These are phyloP conservation scores for Narcine bancroftii DNA, from an alignment of 2,113 vertebrate species.

Conservation along the genomic window DNA sequence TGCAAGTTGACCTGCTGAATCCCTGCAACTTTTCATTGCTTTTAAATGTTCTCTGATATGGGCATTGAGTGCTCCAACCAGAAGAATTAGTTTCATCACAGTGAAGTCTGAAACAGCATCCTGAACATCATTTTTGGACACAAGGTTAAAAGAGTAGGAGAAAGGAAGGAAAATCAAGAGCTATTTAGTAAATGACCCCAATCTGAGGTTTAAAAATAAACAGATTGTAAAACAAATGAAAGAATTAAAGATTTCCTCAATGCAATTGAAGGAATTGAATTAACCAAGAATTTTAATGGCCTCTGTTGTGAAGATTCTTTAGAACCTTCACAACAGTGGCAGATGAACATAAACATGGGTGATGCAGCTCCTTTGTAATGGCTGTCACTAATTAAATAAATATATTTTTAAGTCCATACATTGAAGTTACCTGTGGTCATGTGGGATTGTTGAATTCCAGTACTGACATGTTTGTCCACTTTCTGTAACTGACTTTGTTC, in stretches of 20 bases:
- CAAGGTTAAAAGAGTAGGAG: neutral
- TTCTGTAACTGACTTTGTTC: conserved; percentile 74
- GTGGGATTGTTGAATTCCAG: conserved; percentile 88
- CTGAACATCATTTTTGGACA: neutral
- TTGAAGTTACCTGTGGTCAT: conserved; percentile 86
- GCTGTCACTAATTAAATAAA: neutral
- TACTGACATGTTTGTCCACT: conserved; percentile 81
- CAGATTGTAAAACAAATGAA: neutral
- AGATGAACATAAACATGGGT: neutral
- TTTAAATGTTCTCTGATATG: neutral
- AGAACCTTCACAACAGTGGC: neutral
- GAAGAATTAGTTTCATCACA: neutral
- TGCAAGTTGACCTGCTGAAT: no score
- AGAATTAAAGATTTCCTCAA: neutral
- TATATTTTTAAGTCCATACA: neutral
- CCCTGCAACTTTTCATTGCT: no score
- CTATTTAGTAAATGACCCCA: neutral
- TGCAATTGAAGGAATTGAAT: neutral
- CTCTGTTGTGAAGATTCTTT: no score
- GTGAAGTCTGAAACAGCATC: neutral
- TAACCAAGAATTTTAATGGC: no score
- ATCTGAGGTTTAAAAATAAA: neutral
- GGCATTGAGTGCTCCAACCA: neutral
- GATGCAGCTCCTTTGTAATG: neutral
- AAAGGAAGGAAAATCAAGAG: neutral